A percentile compares a stretch with the other conserved stretches of the same genome.
phyloP scores from a whole-genome alignment of 2,888 invertebrate species.

The Tenthredo distinguenda region DNA sequence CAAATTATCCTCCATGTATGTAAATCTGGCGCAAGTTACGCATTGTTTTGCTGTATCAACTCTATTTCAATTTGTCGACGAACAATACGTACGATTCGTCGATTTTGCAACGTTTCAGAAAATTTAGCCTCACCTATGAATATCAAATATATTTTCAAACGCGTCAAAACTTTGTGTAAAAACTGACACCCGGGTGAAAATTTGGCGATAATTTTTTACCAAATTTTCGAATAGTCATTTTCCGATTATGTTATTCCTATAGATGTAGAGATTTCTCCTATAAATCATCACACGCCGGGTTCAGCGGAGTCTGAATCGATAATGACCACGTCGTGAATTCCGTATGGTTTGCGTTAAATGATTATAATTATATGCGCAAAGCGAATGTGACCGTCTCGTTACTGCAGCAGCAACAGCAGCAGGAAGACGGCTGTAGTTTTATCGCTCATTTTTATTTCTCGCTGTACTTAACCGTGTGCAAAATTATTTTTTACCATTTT shows the following conservation, averaged over 20 bases:
- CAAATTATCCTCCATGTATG: not conserved
- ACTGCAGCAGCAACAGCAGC: not conserved
- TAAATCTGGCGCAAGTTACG: not conserved
- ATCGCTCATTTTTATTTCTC: not conserved
- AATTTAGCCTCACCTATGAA: not conserved
- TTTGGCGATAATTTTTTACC: no score
- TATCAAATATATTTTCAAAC: not conserved
- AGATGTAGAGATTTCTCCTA: not conserved
- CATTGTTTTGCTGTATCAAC: not conserved
- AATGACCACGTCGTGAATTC: not conserved
- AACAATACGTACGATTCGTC: no score
- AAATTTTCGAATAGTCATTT: not conserved
- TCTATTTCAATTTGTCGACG: no score
- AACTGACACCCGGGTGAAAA: not conserved
- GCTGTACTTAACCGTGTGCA: not conserved
- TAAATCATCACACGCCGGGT: not conserved
- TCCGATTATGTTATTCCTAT: not conserved
- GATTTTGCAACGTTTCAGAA: not conserved
- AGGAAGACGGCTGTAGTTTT: not conserved
- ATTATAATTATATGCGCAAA: not conserved
- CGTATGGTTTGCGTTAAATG: not conserved
- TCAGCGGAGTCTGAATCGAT: not conserved
- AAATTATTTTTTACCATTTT: not conserved
- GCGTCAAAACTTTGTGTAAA: not conserved
- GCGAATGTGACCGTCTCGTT: not conserved